Conservation (phyloP, 2,888 invertebrate species). For the Mesorhabditis belari region DNA sequence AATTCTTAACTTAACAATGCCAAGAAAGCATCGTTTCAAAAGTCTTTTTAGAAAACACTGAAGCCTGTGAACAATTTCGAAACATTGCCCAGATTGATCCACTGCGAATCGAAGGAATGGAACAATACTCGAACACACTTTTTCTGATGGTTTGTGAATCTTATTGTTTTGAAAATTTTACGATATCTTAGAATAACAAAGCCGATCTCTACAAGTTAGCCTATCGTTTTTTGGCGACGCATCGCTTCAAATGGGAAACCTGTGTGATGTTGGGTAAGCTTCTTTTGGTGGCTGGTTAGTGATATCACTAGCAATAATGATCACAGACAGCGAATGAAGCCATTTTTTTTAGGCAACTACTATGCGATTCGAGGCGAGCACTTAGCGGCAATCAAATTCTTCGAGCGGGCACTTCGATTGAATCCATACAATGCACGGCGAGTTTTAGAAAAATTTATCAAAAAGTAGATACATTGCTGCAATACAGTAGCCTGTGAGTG, state of each 20-base stretch:
- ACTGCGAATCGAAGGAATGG: not conserved
- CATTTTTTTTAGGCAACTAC: no score
- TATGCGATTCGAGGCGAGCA: not conserved
- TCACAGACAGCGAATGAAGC: no score
- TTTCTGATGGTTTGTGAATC: not conserved
- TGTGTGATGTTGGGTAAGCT: not conserved
- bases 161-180: no score
- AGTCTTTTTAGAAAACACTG: not conserved
- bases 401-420: not conserved
- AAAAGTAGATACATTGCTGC: no score
- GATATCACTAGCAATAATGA: no score
- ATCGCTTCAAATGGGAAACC: not conserved
- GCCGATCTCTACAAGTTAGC: no score
- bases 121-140: not conserved
- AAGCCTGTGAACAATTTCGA: not conserved
- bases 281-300: no score
- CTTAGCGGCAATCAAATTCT: not conserved
- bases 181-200: no score
- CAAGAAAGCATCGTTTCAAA: no score
- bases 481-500: not conserved
- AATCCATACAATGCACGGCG: not conserved
- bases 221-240: no score
- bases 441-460: no score
- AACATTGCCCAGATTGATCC: not conserved
- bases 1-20: no score